Conservation (phyloP, 1,140 invertebrate species). For the Mamestra configurata region DNA sequence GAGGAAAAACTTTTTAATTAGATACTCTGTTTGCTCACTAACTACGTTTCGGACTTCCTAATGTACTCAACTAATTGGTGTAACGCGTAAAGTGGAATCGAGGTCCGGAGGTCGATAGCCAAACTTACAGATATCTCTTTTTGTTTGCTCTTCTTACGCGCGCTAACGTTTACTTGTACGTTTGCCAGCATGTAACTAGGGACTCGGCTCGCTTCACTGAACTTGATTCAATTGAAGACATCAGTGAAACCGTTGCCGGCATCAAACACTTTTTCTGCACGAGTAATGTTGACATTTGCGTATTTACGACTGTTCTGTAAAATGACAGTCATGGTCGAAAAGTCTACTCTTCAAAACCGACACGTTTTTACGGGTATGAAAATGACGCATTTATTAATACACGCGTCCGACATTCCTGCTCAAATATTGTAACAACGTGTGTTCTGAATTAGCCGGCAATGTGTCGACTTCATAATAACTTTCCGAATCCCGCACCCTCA, state of each 20-base stretch:
- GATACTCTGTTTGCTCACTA: conserved; percentile 53
- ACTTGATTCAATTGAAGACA: conserved; percentile 37
- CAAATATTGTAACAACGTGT: conserved; percentile 62
- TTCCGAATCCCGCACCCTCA: conserved; percentile 23
- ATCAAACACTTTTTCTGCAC: conserved; percentile 23
- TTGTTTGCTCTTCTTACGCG: conserved; percentile 13
- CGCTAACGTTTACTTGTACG: conserved; percentile 41
- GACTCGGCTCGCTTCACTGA: conserved; percentile 21
- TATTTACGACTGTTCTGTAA: conserved; percentile 33
- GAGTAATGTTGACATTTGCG: conserved; percentile 26
- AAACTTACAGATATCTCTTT: conserved; percentile 40
- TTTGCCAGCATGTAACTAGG: conserved; percentile 31
- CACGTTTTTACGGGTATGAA: conserved; percentile 31
- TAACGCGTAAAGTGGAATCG: conserved; percentile 51
- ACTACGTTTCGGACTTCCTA: conserved; percentile 57
- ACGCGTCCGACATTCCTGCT: conserved; percentile 51
- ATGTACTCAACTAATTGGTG: conserved; percentile 56
- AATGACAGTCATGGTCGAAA: conserved; percentile 1
- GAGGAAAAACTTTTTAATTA: conserved; percentile 67
- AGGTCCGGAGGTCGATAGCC: conserved; percentile 38
- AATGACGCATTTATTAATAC: conserved; percentile 45
- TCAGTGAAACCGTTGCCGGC: conserved; percentile 4
- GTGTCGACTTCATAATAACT: conserved; percentile 58
- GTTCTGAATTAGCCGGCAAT: conserved; percentile 53
- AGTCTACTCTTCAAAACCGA: background rate